A percentile compares a stretch with the other conserved stretches of the same genome.
These are phyloP conservation scores for Periophthalmodon schlosseri DNA, from an alignment of 2,113 vertebrate species.

Conservation along the genomic window DNA sequence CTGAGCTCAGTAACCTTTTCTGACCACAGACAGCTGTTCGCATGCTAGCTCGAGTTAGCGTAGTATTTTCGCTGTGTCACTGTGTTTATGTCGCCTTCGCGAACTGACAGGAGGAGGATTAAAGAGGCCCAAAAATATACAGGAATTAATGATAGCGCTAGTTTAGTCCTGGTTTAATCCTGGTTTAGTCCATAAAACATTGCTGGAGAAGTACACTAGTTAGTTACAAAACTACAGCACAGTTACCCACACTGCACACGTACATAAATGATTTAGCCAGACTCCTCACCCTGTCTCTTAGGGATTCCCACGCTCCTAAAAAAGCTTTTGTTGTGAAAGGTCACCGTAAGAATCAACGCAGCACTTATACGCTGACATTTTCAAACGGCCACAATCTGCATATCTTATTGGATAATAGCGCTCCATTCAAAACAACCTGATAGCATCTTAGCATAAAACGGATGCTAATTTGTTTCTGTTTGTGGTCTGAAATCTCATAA, in stretches of 20 bases:
- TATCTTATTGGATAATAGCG: slow-evolving; percentile 56
- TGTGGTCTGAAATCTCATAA: slow-evolving; percentile 56
- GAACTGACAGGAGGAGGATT: too few species aligned
- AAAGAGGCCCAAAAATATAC: too few species aligned
- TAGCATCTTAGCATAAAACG: slow-evolving; percentile 42
- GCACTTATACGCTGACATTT: slow-evolving; percentile 66
- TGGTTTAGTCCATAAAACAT: background rate
- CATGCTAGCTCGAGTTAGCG: too few species aligned
- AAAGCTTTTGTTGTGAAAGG: slow-evolving; percentile 36
- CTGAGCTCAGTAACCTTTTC: too few species aligned
- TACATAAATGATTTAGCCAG: background rate
- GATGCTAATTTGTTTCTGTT: slow-evolving; percentile 53
- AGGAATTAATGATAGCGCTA: background rate
- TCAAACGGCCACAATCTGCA: slow-evolving; percentile 74
- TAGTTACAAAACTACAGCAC: too few species aligned
- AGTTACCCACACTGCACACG: background rate
- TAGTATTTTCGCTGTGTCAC: too few species aligned
- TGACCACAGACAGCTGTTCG: too few species aligned
- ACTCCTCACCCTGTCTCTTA: background rate
- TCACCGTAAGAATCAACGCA: slow-evolving; percentile 15
- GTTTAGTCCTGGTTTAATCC: background rate
- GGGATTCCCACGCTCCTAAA: background rate
- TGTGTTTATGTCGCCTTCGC: too few species aligned
- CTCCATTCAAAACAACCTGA: slow-evolving; percentile 35
- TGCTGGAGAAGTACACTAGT: too few species aligned